phyloP scores from a whole-genome alignment of 2,113 vertebrate genomes.

The Turdus rufiventris region DNA sequence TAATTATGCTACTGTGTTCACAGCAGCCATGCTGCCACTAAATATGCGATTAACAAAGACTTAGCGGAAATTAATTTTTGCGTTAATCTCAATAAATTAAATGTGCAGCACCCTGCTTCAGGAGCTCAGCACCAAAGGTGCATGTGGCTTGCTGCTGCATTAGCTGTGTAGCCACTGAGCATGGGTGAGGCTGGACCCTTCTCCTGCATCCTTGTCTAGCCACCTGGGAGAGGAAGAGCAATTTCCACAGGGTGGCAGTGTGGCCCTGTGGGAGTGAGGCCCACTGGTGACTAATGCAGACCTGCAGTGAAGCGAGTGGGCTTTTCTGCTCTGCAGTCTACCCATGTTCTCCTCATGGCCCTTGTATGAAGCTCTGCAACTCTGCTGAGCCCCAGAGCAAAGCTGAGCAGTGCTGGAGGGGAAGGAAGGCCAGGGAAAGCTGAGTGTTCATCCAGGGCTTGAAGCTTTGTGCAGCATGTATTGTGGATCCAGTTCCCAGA shows the following conservation, averaged over 20 bases:
- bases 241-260: conserved; percentile 54
- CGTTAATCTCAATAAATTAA: not conserved
- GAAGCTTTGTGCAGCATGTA: not conserved
- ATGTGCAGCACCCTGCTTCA: not conserved
- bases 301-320: fast-evolving
- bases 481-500: fast-evolving
- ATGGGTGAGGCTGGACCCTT: not conserved
- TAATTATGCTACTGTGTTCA: not conserved
- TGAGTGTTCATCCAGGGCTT: not conserved
- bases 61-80: not conserved
- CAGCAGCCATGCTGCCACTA: not conserved
- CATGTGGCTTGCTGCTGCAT: not conserved
- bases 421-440: not conserved
- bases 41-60: not conserved
- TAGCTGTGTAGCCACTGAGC: not conserved
- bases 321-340: not conserved
- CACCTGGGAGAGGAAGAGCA: not conserved
- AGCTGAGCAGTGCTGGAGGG: not conserved
- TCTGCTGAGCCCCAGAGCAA: not conserved
- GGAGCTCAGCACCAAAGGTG: not conserved
- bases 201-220: fast-evolving
- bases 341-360: fast-evolving
- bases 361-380: not conserved
- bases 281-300: not conserved
- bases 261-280: not conserved